phyloP scores from a whole-genome alignment of 1,140 invertebrate genomes.

The Bombus difficillimus region DNA sequence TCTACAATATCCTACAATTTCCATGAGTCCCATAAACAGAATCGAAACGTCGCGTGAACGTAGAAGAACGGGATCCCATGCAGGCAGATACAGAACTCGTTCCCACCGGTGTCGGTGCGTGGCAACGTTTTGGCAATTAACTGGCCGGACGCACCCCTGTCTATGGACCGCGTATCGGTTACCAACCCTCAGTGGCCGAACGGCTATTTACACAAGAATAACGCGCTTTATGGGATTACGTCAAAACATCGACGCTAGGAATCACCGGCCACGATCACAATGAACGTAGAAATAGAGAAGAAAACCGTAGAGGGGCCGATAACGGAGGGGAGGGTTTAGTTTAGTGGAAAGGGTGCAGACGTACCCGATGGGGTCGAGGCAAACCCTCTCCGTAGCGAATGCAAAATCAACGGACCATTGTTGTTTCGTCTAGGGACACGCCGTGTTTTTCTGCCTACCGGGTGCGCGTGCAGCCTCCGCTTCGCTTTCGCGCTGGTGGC shows the following conservation, averaged over 20 bases:
- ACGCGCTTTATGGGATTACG: conserved; percentile 78
- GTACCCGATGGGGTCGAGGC: neutral
- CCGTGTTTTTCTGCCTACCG: conserved; percentile 9
- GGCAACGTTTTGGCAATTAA: conserved; percentile 71
- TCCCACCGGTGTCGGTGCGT: conserved; percentile 44
- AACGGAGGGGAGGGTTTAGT: neutral
- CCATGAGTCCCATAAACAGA: neutral
- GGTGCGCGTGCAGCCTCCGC: neutral
- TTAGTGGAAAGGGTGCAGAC: conserved; percentile 26
- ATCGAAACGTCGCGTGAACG: neutral
- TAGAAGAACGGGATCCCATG: neutral
- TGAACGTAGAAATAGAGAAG: conserved; percentile 33
- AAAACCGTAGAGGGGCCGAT: conserved; percentile 22
- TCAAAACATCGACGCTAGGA: conserved; percentile 75
- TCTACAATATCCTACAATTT: too few relatives aligned
- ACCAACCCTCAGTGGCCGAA: conserved; percentile 57
- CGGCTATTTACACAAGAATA: conserved; percentile 78
- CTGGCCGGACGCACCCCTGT: conserved; percentile 32
- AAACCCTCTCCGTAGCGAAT: conserved; percentile 41
- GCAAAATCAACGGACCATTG: conserved; percentile 74
- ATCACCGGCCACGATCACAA: conserved; percentile 49
- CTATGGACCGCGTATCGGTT: conserved; percentile 62
- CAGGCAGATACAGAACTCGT: neutral
- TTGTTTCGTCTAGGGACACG: conserved; percentile 25
- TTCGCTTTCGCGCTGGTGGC: neutral